phyloP scores from a whole-genome alignment of 2,797 vertebrate species.

The Platalea minor region DNA sequence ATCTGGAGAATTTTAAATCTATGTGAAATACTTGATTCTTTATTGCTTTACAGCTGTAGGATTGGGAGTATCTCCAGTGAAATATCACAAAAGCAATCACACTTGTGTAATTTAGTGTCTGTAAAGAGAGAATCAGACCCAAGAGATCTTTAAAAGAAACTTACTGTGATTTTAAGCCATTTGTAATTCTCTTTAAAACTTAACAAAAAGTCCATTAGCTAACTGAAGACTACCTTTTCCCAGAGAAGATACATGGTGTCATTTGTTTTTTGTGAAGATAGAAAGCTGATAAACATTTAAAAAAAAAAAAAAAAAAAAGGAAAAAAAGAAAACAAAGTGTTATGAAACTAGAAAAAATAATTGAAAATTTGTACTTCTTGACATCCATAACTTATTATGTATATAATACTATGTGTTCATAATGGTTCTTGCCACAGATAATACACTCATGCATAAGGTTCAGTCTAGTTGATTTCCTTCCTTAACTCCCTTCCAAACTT shows the following conservation, averaged over 20 bases:
- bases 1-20: neutral
- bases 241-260: neutral
- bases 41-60: neutral
- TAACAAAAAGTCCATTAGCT: neutral
- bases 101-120: neutral
- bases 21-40: neutral
- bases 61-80: neutral
- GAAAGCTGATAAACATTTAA: neutral
- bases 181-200: neutral
- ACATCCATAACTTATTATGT: neutral
- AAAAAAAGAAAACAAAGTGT: fast-evolving
- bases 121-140: neutral
- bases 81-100: neutral
- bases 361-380: neutral
- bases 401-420: neutral
- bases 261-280: neutral
- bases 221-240: neutral
- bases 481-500: neutral
- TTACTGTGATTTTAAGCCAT: neutral
- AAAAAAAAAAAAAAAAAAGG: no score
- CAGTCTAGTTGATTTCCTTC: neutral
- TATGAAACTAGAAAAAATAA: neutral
- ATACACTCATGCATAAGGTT: neutral
- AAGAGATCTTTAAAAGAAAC: neutral
- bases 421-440: neutral